Conservation (phyloP, 2,113 vertebrate species). For the Pangasianodon gigas region DNA sequence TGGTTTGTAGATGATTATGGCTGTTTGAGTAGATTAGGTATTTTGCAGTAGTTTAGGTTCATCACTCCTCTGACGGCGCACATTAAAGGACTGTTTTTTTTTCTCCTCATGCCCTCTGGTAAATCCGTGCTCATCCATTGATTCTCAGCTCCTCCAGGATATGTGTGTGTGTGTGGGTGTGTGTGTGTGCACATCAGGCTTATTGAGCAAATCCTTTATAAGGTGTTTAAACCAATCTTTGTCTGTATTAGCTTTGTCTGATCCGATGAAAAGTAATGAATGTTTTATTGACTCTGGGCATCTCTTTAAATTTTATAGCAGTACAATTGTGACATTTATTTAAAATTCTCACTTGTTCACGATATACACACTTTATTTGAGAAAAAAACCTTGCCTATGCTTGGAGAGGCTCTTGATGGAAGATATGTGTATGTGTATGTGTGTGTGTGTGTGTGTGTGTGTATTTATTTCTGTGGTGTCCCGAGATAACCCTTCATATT, state of each 20-base stretch:
- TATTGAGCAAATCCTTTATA: conserved; percentile 75
- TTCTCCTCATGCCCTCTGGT: conserved; percentile 56
- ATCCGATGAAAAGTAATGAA: conserved; percentile 38
- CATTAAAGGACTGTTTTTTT: conserved; percentile 67
- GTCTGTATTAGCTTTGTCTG: conserved; percentile 64
- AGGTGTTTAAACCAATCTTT: conserved; percentile 66
- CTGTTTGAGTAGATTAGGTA: conserved; percentile 52
- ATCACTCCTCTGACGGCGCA: conserved; percentile 64
- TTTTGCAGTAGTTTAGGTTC: conserved; percentile 52
- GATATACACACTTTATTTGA: neutral
- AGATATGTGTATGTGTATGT: neutral
- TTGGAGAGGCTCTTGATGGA: neutral
- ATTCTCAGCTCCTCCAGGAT: conserved; percentile 67
- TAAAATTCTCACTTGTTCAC: neutral
- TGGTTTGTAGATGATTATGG: conserved; percentile 64
- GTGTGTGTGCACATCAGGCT: conserved; percentile 57
- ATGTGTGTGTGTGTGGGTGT: conserved; percentile 13
- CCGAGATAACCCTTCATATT: neutral
- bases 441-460: neutral
- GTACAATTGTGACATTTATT: neutral
- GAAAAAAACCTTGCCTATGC: neutral
- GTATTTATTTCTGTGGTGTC: neutral
- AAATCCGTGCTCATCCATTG: conserved; percentile 72
- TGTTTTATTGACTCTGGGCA: neutral
- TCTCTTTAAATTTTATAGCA: neutral